These are phyloP conservation scores for Hydrotaea cyrtoneurina DNA, from an alignment of 2,888 invertebrate genomes.

Conservation along the genomic window DNA sequence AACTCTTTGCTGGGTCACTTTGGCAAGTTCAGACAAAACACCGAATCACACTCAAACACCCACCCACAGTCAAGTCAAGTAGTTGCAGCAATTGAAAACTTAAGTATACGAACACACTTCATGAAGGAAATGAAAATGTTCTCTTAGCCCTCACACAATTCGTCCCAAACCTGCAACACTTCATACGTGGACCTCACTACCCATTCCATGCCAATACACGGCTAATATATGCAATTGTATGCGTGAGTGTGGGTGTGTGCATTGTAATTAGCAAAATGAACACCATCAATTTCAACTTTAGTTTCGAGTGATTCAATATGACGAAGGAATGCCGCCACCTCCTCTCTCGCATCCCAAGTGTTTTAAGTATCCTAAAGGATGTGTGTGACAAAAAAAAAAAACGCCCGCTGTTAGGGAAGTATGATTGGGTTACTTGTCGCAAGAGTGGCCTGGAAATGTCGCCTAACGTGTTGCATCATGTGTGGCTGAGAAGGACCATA, in stretches of 20 bases:
- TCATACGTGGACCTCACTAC: neutral
- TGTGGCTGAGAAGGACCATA: neutral
- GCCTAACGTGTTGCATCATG: neutral
- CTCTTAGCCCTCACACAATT: constrained; percentile 27
- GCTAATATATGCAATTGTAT: neutral
- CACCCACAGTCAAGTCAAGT: constrained; percentile 54
- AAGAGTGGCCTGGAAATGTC: constrained; percentile 8
- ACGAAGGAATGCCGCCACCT: neutral
- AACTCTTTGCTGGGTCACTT: neutral
- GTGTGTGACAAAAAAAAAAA: neutral
- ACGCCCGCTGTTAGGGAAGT: neutral
- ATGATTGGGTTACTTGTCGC: constrained; percentile 18
- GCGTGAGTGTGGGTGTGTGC: neutral
- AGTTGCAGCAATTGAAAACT: constrained; percentile 75
- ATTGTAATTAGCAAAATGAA: constrained; percentile 65
- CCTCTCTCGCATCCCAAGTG: neutral
- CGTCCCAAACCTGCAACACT: constrained; percentile 11
- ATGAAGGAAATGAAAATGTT: constrained; percentile 67
- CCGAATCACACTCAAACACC: neutral
- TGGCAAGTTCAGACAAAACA: neutral
- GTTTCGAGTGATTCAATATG: constrained; percentile 48
- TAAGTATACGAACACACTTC: constrained; percentile 70
- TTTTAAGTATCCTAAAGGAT: neutral
- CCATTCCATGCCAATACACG: neutral
- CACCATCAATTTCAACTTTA: constrained; percentile 59